These are phyloP conservation scores for Apamea crenata DNA, from an alignment of 2,888 invertebrate genomes.

Conservation along the genomic window DNA sequence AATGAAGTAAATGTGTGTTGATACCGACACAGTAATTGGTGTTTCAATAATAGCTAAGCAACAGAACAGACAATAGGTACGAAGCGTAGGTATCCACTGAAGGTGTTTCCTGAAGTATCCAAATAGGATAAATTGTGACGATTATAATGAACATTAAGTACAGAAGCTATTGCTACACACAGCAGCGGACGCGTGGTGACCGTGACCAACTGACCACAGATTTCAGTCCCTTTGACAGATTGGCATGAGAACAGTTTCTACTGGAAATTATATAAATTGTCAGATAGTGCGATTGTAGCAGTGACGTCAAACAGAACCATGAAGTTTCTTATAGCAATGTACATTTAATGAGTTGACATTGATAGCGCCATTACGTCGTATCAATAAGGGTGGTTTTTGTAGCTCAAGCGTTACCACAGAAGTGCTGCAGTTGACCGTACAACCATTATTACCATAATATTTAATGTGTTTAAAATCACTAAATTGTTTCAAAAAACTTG, in stretches of 20 bases:
- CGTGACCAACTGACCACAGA: conserved; percentile 18
- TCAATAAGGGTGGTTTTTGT: neutral
- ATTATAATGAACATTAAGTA: conserved; percentile 9
- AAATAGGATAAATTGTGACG: conserved; percentile 1
- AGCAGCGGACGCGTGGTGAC: conserved; percentile 5
- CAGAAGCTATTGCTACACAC: neutral
- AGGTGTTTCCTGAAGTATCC: conserved; percentile 3
- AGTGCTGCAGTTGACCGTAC: neutral
- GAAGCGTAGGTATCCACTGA: neutral
- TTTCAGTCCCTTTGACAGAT: conserved; percentile 34
- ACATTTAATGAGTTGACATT: neutral
- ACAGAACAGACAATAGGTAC: neutral
- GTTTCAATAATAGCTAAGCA: neutral
- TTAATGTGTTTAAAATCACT: neutral
- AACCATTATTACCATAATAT: neutral
- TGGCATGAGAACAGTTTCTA: conserved; percentile 23
- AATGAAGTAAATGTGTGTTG: neutral
- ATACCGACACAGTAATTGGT: neutral
- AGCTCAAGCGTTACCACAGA: too few relatives aligned
- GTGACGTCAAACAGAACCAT: conserved; percentile 11
- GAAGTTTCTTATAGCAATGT: neutral
- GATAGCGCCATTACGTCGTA: neutral
- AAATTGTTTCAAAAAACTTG: neutral
- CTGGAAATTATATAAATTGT: neutral
- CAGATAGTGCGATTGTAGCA: conserved; percentile 1